These are phyloP conservation scores for Umimayanthus chanpuru DNA, from an alignment of 92 coral and sea anemone genomes.

Conservation along the genomic window DNA sequence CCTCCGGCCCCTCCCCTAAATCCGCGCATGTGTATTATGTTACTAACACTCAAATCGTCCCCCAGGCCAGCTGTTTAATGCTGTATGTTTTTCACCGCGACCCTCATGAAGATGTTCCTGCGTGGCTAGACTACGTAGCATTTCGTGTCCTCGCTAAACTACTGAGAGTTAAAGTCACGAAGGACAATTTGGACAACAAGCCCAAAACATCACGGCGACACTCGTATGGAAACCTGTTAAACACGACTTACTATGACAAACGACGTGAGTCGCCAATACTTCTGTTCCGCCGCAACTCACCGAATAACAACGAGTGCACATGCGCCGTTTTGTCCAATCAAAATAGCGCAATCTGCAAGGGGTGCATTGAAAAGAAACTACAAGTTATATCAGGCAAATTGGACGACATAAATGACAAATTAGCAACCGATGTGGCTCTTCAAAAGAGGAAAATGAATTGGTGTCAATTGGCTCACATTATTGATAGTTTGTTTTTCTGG, in stretches of 20 bases:
- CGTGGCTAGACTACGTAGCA: slow-evolving; percentile 67
- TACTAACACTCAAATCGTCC: background rate
- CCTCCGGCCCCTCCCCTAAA: too few species aligned
- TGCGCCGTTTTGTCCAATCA: background rate
- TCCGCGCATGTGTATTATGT: background rate
- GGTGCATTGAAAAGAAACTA: slow-evolving; percentile 3
- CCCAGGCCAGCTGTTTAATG: slow-evolving; percentile 55
- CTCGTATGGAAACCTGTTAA: background rate
- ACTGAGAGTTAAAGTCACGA: slow-evolving; percentile 50
- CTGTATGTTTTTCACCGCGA: slow-evolving; percentile 78
- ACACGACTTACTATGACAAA: background rate
- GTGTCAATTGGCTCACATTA: slow-evolving; percentile 76
- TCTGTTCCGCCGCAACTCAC: background rate
- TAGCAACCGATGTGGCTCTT: slow-evolving; percentile 46
- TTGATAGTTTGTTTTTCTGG: slow-evolving; percentile 85
- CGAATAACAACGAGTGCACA: slow-evolving; percentile 7
- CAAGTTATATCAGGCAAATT: slow-evolving; percentile 6
- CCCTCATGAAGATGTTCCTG: slow-evolving; percentile 71
- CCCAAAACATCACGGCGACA: background rate
- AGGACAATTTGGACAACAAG: too few species aligned
- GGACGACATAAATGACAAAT: slow-evolving; percentile 22
- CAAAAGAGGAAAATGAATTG: slow-evolving; percentile 71
- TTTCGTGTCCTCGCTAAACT: slow-evolving; percentile 75
- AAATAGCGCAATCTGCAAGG: background rate
- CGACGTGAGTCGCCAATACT: background rate